These are phyloP conservation scores for Oreochromis aureus DNA, from an alignment of 2,113 vertebrate genomes.

Conservation along the genomic window DNA sequence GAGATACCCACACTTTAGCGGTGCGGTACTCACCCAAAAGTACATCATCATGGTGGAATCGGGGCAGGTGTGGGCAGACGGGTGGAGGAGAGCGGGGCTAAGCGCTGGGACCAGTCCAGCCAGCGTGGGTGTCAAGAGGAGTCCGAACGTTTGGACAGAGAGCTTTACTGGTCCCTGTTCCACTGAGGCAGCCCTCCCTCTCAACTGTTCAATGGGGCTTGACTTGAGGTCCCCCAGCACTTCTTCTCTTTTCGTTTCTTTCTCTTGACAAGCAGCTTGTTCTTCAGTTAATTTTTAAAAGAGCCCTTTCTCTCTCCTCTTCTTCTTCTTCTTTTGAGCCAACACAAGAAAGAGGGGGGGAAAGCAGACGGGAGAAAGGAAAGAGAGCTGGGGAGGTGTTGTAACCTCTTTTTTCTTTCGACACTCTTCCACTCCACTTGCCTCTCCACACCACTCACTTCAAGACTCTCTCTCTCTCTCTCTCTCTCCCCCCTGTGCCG, in stretches of 20 bases:
- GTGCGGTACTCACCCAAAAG: slow-evolving; percentile 74
- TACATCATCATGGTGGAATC: slow-evolving; percentile 76
- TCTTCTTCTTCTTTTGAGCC: slow-evolving; percentile 38
- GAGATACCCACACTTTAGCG: background rate
- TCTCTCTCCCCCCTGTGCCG: slow-evolving; percentile 24
- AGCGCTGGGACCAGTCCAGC: slow-evolving; percentile 51
- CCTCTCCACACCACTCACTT: slow-evolving; percentile 61
- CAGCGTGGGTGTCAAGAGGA: slow-evolving; percentile 28
- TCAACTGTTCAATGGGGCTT: slow-evolving; percentile 47
- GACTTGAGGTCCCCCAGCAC: slow-evolving; percentile 31
- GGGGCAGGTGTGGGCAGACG: slow-evolving; percentile 33
- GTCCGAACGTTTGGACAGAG: slow-evolving; percentile 37
- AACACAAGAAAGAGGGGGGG: slow-evolving; percentile 5
- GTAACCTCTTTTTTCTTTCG: slow-evolving; percentile 67
- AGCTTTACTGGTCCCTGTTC: slow-evolving; percentile 48
- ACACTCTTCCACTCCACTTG: slow-evolving; percentile 63
- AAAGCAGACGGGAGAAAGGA: slow-evolving; percentile 13
- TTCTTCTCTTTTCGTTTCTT: background rate
- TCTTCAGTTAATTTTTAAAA: slow-evolving; percentile 43
- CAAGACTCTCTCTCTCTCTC: slow-evolving; percentile 31
- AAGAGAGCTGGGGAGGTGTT: slow-evolving; percentile 46
- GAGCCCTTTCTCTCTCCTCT: background rate
- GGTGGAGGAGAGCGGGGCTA: slow-evolving; percentile 10
- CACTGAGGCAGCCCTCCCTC: slow-evolving; percentile 48
- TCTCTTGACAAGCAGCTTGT: slow-evolving; percentile 11